A percentile compares a stretch with the other conserved stretches of the same genome.
These are phyloP conservation scores for Chiroxiphia lanceolata DNA, from an alignment of 2,797 vertebrate genomes.

Conservation along the genomic window DNA sequence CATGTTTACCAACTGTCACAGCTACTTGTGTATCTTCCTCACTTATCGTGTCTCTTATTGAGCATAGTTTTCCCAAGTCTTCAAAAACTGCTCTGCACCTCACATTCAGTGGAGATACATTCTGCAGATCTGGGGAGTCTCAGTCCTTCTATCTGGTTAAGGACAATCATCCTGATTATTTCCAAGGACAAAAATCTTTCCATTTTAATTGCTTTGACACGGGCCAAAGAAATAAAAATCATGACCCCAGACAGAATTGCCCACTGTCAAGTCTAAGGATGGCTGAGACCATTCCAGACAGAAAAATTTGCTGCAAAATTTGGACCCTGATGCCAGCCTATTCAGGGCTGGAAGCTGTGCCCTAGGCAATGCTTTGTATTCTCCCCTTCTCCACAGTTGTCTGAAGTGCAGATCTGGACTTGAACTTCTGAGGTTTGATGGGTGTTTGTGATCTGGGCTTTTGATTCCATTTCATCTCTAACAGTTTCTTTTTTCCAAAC, in stretches of 20 bases:
- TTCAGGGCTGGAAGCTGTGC: neutral
- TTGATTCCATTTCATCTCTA: neutral
- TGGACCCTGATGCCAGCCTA: neutral
- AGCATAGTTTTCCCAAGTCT: neutral
- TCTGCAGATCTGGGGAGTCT: neutral
- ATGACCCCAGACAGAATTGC: neutral
- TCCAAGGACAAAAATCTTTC: neutral
- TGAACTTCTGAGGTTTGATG: neutral
- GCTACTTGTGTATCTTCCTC: neutral
- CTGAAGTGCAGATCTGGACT: neutral
- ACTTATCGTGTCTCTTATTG: neutral
- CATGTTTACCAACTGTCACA: neutral
- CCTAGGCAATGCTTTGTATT: neutral
- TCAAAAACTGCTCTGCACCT: neutral
- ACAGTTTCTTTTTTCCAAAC: neutral
- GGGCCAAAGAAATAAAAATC: neutral
- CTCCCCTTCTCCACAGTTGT: neutral
- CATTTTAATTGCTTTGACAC: neutral
- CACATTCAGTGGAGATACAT: rapidly evolving
- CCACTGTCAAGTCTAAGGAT: neutral
- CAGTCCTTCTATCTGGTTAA: neutral
- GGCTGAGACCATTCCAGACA: neutral
- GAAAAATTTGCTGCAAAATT: neutral
- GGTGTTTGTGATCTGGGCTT: neutral
- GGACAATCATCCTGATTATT: neutral